Evolutionary conservation across 2,888 invertebrate species (phyloP), one percentile per base, ranked within the genome.

Genomic region (Charanyca ferruginea): DNA sequence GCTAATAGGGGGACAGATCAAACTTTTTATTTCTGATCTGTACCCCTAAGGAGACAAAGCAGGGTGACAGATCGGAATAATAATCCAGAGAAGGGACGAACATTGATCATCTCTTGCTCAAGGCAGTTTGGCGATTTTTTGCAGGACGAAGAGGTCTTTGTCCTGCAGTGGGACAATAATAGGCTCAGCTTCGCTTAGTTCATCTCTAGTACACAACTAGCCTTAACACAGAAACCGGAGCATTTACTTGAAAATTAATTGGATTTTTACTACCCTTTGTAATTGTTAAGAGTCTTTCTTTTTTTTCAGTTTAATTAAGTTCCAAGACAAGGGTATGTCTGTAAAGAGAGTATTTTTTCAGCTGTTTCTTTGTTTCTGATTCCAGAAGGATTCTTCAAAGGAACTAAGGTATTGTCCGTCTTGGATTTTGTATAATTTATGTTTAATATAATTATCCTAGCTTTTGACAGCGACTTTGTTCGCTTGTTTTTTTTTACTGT

Each of bases 191-290:
- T 18, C 48, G 25, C 45, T 25, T 16, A 52, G 18, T 11, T 25
- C 25, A 16, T 22, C 13, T 22, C 9, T 16, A 38, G 38, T 38
- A 16, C n/a, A 11, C 47, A 48, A 48, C 41, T 38, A 48, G 22
- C 35, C 9, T 25, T 25, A 60, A 25, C 11, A 44, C 32, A n/a
- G 53, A 52, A 38, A 41, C 64, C 55, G 7, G n/a, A 49, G 67
- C 69, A 53, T 78, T 81, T 66, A 69, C 64, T 77, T 53, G 63
- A 66, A 78, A 73, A 80, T 80, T 79, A 80, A 80, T 80, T 80
- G 80, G 69, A 73, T 79, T 81, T 80, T 70, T 72, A 73, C 77
- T 69, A 81, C 66, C 69, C 79, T 70, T 81, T 80, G 80, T 80
- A 64, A 71, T 64, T 67, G 60, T 67, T 64, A 63, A 64, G 71